phyloP scores from a whole-genome alignment of 2,113 vertebrate genomes.

The Diglossa brunneiventris region DNA sequence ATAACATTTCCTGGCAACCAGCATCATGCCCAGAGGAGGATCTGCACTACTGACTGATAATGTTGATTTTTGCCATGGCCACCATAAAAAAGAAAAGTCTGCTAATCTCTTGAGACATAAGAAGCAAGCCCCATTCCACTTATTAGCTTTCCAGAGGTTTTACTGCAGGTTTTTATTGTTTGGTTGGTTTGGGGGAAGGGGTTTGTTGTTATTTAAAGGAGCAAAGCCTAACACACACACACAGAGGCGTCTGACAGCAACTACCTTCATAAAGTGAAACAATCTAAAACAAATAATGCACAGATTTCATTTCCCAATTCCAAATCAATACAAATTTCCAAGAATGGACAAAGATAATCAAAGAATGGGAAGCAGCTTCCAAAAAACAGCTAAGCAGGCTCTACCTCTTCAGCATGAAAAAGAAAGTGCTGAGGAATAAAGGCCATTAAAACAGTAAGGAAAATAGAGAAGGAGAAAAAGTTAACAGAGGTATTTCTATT shows the following conservation, averaged over 20 bases:
- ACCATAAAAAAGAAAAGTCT: not conserved
- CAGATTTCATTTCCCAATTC: not conserved
- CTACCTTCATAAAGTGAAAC: not conserved
- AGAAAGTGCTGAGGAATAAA: not conserved
- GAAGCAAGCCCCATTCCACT: not conserved
- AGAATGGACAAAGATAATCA: not conserved
- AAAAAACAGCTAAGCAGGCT: not conserved
- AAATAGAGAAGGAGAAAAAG: not conserved
- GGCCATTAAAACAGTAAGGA: not conserved
- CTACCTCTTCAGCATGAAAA: not conserved
- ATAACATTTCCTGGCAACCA: slow-evolving; percentile 5
- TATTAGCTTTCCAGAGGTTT: not conserved
- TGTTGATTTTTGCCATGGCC: not conserved
- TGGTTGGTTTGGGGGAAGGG: not conserved
- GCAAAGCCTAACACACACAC: not conserved
- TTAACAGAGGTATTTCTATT: not conserved
- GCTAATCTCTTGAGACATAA: not conserved
- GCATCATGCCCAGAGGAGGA: not conserved
- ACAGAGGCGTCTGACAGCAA: not conserved
- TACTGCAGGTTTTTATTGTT: not conserved
- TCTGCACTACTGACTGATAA: not conserved
- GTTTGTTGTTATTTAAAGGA: not conserved
- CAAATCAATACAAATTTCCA: not conserved
- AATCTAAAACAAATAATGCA: not conserved
- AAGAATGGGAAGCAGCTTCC: not conserved